Conservation (phyloP, 1,140 invertebrate genomes). For the Aradophagus sp. region DNA sequence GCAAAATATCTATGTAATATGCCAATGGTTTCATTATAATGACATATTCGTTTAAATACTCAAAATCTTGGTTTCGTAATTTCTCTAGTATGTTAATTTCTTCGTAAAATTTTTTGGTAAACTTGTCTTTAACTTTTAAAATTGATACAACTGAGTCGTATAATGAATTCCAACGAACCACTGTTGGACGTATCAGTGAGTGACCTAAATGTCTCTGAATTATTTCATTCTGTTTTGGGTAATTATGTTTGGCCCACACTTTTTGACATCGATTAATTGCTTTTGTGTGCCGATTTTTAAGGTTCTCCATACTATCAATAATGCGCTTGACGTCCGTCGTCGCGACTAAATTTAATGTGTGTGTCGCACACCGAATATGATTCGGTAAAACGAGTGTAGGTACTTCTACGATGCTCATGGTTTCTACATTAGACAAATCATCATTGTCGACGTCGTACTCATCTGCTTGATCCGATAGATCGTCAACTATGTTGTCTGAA, state of each 20-base stretch:
- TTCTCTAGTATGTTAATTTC: conserved; percentile 11
- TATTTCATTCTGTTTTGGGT: conserved; percentile 1
- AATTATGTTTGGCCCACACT: background rate
- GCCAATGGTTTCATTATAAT: conserved; percentile 15
- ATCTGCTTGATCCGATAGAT: no score
- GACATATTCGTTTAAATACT: conserved; percentile 22
- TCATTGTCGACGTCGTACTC: no score
- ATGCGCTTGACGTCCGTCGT: background rate
- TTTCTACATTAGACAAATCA: background rate
- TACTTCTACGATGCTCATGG: no score
- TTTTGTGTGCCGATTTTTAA: no score
- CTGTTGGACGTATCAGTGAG: background rate
- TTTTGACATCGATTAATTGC: no score
- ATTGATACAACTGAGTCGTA: conserved; percentile 3
- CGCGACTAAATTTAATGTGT: background rate
- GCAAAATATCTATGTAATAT: conserved; percentile 12
- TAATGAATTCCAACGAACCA: conserved; percentile 6
- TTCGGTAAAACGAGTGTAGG: background rate
- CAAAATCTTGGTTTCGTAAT: conserved; percentile 1
- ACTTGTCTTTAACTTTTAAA: conserved; percentile 8
- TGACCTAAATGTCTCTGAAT: background rate
- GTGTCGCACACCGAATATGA: background rate
- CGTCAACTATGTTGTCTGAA: no score
- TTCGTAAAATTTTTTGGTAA: conserved; percentile 9
- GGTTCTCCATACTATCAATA: no score